Evolutionary conservation across 2,888 invertebrate species (phyloP), one percentile per base, ranked within the genome.

Genomic region (Perizoma affinitatum): DNA sequence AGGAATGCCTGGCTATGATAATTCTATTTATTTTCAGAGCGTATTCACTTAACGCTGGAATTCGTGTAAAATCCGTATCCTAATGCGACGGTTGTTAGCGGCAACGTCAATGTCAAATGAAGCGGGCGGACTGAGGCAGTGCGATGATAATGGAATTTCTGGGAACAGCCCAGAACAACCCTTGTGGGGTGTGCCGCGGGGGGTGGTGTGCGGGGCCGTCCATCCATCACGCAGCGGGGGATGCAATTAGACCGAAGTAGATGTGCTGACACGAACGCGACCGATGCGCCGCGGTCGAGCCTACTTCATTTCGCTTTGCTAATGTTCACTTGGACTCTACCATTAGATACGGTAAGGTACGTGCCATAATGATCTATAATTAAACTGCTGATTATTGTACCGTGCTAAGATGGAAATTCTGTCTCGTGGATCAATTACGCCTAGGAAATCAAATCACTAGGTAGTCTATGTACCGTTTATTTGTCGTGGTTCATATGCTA

Each of bases 121-220:
- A 85, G 74, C 79, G 78, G 69, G 69, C 73, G 68, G 70, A 70
- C 78, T 78, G 77, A 80, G 74, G 73, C 74, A 74, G 50, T 62
- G 64, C 64, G 72, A 82, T 84, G 82, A 87, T 90, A 89, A 90
- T 89, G 87, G 86, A 85, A 88, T 89, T 91, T 90, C 90, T 87
- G 84, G 84, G 87, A 91, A 91, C 88, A 88, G 87, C 88, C 89
- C 90, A 83, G 86, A 90, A 90, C 89, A 88, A 87, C 90, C 90
- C 90, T 86, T 86, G 81, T 86, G 78, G 85, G 88, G 84, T 84
- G 82, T 78, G 83, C 74, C 74, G 83, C 76, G 82, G 80, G 76
- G 82, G 63, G 58, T 65, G 76, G 72, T 70, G 74, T 67, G 68
- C 68, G 69, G 71, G 66, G 72, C 68, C 71, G 78, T 69, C 83